Base-by-base conservation (phyloP, 1,140 invertebrate species). In the Theocolax elegans region DNA sequence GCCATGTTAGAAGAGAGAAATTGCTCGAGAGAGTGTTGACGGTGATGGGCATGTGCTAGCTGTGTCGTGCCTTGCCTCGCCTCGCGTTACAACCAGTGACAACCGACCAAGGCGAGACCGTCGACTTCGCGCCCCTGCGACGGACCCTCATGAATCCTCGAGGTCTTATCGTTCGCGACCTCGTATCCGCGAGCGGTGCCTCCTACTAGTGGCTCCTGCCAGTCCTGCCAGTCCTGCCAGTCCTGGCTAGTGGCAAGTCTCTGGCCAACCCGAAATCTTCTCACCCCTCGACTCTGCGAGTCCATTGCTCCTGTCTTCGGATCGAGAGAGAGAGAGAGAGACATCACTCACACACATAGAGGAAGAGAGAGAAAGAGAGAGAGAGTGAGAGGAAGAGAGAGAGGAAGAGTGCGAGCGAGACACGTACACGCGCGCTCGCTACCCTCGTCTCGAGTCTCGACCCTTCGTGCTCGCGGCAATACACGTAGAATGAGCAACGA, bases 401-500 rank as follows among this genome's bases (percentile, higher is more conserved):
- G 31, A 21, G 17, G 13, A 35, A 19, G 54, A 27, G 10, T 21
- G 17, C 4, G 17, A 53, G n/a, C 7, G 2, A 21, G 21, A 3
- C 15, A 10, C 13, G 27, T 2, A 29, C 17, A 3, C 2, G 29
- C 15, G 53, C 13, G 21, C 49, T n/a, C 48, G 21, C 6, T 6
- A n/a, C 19, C n/a, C 2, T 49, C 44, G 27, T 49, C 25, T n/a
- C 31, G 31, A 35, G 8, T 17, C 40, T 25, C 27, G 35, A 58
- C 51, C 23, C 17, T 17, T 13, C 23, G 15, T 8, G 38, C 19
- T 10, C 17, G n/a, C n/a, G n/a, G n/a, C n/a, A n/a, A n/a, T n/a
- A n/a, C n/a, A 38, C 44, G 56, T 68, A 70, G 67, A 64, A 70
- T 70, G 67, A 70, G 19, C 67, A 64, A 51, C 49, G 60, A 70